These are phyloP conservation scores for Poecile atricapillus DNA, from an alignment of 2,113 vertebrate genomes.

Conservation along the genomic window DNA sequence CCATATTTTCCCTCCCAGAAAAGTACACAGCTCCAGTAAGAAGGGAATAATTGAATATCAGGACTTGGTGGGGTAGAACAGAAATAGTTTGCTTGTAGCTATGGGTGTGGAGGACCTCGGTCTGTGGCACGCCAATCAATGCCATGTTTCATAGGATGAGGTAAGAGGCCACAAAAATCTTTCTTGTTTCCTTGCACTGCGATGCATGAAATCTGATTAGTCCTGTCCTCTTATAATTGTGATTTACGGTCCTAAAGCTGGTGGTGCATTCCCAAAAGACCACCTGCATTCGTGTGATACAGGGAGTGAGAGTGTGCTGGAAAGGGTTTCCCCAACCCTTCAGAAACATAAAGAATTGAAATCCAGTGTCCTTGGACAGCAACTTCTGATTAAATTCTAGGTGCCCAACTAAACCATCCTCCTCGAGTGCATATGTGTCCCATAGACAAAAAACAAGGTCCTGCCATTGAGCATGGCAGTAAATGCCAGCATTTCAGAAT, in stretches of 20 bases:
- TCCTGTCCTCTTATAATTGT: slow-evolving; percentile 28
- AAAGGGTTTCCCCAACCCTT: background rate
- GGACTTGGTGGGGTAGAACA: background rate
- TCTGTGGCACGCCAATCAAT: background rate
- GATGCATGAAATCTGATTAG: slow-evolving; percentile 57
- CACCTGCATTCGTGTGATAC: background rate
- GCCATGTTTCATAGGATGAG: background rate
- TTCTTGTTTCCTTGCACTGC: slow-evolving; percentile 3
- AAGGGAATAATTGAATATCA: background rate
- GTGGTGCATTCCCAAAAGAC: background rate
- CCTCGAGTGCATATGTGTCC: background rate
- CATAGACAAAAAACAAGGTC: background rate
- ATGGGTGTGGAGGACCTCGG: background rate
- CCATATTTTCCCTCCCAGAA: background rate
- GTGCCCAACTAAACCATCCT: background rate
- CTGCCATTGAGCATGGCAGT: background rate
- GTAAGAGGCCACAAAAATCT: background rate
- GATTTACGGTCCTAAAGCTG: background rate
- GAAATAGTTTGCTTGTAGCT: background rate
- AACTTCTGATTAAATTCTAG: background rate
- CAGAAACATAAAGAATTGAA: background rate
- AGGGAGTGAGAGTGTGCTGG: background rate
- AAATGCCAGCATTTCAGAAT: background rate
- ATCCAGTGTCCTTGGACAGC: background rate
- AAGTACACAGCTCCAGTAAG: background rate